Conservation (phyloP, 2,888 invertebrate species). For the Drosophila hamatofila region DNA sequence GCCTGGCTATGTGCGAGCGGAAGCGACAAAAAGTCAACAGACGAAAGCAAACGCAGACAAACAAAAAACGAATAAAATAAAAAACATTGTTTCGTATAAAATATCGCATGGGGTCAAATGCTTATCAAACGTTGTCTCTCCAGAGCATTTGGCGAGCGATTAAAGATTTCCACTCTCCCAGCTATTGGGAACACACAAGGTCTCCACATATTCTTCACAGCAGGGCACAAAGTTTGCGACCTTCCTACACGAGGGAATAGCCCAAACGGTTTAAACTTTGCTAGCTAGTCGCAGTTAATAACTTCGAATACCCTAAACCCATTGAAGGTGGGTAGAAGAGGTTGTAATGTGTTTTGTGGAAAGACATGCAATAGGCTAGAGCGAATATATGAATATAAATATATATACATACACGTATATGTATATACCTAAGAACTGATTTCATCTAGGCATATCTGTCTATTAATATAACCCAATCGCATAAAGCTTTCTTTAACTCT, state of each 20-base stretch:
- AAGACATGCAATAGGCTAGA: neutral
- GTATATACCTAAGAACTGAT: neutral
- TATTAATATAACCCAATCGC: neutral
- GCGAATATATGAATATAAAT: neutral
- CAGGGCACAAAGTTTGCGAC: constrained; percentile 50
- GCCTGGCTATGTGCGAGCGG: constrained; percentile 44
- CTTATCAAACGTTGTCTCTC: constrained; percentile 70
- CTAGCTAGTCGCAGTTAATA: constrained; percentile 28
- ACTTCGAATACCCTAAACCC: neutral
- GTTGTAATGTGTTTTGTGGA: neutral
- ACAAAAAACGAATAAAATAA: constrained; percentile 25
- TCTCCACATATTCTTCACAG: constrained; percentile 26
- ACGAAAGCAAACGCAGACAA: constrained; percentile 37
- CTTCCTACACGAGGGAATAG: constrained; percentile 36
- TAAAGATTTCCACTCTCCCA: constrained; percentile 64
- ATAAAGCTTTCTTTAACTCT: neutral
- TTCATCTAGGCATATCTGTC: neutral
- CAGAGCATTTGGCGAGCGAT: constrained; percentile 73
- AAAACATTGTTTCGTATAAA: neutral
- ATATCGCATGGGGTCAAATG: constrained; percentile 65
- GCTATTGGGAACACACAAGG: constrained; percentile 8
- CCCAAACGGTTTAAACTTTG: constrained; percentile 39
- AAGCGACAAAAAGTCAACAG: constrained; percentile 68
- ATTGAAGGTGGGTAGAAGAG: neutral
- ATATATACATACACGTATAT: neutral